Base-by-base conservation (phyloP, 2,113 vertebrate genomes). In the Festucalex cinctus region DNA sequence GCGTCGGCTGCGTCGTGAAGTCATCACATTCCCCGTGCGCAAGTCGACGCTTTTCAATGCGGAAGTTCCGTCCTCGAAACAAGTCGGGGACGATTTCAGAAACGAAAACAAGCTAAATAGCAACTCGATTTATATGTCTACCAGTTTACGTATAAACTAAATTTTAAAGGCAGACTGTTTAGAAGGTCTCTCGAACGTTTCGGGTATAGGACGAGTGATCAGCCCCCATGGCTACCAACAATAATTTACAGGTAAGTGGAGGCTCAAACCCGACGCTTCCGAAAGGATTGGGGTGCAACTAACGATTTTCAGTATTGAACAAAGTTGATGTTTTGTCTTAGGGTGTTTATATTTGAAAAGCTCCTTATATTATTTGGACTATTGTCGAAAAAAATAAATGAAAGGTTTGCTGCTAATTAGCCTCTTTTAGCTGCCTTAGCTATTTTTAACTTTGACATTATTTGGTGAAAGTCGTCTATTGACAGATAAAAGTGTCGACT, bases 191-290 rank as follows among this genome's bases (percentile, higher is more conserved):
- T 35, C 20, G 37, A 54, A 75, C n/a, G 41, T 67, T 70, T 73
- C 49, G 28, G 69, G 48, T 71, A 35, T 6, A 24, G 75, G 68
- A 65, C 62, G 32, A 70, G 66, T 63, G 69, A 80, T 68, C 82
- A 70, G 88, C 83, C 85, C 57, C 76, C 84, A 93, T 92, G 91
- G 90, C 91, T 88, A 80, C 91, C 85, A 92, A 88, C 88, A 91
- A 88, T 69, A 93, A 92, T 86, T 89, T 93, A 72, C 91, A 92
- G 92, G 92, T 92, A 90, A 91, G 90, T 87, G 72, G 66, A 59
- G 51, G 68, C 70, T 22, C 68, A 70, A 73, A 54, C 74, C 65
- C 26, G 13, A 9, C 26, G 70, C 53, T 68, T 17, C 49, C 73
- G 74, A 17, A 53, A 35, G 43, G 26, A 20, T n/a, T 35, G 43